phyloP scores from a whole-genome alignment of 92 coral and sea anemone species.

The Zoanthus sociatus region DNA sequence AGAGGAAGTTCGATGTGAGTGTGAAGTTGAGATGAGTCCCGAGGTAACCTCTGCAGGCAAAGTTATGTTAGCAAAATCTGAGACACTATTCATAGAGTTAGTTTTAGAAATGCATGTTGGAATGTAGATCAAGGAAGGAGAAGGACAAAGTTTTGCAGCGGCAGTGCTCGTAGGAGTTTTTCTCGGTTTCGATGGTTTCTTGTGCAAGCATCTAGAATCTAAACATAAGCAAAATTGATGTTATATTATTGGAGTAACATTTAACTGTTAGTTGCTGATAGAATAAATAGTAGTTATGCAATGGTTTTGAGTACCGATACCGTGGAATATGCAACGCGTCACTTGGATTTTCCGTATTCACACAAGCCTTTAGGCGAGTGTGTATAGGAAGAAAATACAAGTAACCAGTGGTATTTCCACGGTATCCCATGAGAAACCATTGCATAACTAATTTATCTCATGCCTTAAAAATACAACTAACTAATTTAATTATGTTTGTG shows the following conservation, averaged over 20 bases:
- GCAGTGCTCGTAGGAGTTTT: not conserved
- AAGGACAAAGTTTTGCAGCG: constrained; percentile 36
- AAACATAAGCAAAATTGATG: not conserved
- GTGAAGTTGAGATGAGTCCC: not conserved
- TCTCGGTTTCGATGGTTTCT: not conserved
- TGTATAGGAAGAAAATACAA: too few relatives aligned
- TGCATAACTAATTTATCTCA: too few relatives aligned
- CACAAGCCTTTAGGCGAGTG: too few relatives aligned
- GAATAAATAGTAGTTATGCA: too few relatives aligned
- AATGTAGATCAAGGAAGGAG: constrained; percentile 25
- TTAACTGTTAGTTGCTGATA: not conserved
- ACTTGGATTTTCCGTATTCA: too few relatives aligned
- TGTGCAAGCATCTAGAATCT: constrained; percentile 26
- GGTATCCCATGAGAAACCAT: too few relatives aligned
- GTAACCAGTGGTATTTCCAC: too few relatives aligned
- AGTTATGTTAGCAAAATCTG: not conserved
- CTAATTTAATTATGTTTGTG: too few relatives aligned
- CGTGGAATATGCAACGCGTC: too few relatives aligned
- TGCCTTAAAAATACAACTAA: too few relatives aligned
- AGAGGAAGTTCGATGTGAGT: not conserved
- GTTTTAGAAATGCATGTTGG: constrained; percentile 38
- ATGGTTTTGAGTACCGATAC: too few relatives aligned
- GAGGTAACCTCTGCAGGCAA: not conserved
- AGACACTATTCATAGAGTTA: not conserved
- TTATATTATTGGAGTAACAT: not conserved